These are phyloP conservation scores for Cephus sareptanus DNA, from an alignment of 2,888 invertebrate genomes.

Conservation along the genomic window DNA sequence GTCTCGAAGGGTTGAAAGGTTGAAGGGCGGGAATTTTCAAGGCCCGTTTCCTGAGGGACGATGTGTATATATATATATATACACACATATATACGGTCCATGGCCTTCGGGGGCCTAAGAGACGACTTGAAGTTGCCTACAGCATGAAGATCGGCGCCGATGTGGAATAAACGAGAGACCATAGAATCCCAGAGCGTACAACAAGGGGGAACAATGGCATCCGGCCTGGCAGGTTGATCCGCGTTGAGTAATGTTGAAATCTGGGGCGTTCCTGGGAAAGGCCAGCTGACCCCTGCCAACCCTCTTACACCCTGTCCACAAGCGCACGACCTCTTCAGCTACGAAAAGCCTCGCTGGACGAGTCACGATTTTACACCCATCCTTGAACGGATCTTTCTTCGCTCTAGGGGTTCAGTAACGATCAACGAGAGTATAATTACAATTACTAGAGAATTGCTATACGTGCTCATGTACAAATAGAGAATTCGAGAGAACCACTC, in stretches of 20 bases:
- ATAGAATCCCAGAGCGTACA: conserved; percentile 35
- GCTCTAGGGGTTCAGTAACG: not conserved
- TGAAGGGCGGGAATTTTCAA: not conserved
- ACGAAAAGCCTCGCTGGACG: not conserved
- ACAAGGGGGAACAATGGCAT: conserved; percentile 54
- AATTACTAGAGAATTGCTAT: not conserved
- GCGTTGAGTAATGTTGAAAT: conserved; percentile 66
- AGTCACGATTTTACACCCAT: not conserved
- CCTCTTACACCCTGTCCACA: conserved; percentile 24
- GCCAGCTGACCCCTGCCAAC: conserved; percentile 52
- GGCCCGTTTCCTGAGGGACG: not conserved
- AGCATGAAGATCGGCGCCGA: not conserved
- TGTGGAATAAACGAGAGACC: conserved; percentile 16
- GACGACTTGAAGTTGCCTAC: not conserved
- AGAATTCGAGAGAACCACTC: not conserved
- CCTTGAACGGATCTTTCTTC: not conserved
- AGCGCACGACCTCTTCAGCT: not conserved
- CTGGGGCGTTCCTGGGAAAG: conserved; percentile 64
- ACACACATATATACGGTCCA: not conserved
- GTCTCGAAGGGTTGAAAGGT: not conserved
- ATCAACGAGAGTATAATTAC: not conserved
- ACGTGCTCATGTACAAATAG: not conserved
- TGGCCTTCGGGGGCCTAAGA: not conserved
- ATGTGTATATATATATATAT: not conserved
- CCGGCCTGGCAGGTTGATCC: conserved; percentile 63